Evolutionary conservation across 2,888 invertebrate species (phyloP).

Genomic region (Pterostichus niger): DNA sequence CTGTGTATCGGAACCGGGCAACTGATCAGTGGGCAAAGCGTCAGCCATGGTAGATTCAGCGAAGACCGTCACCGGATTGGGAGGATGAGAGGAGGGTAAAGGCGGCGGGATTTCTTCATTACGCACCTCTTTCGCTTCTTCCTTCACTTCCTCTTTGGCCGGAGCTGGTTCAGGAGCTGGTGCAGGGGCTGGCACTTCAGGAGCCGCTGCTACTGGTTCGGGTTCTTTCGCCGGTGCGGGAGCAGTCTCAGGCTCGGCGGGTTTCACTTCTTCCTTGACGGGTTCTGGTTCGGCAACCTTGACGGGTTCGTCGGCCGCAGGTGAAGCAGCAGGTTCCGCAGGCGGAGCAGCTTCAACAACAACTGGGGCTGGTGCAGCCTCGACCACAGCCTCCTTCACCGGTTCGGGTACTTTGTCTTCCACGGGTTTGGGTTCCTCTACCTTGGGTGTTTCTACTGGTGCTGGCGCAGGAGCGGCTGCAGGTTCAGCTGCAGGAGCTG

Average conservation of each 20-base stretch:
- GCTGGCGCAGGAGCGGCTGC: constrained; percentile 42
- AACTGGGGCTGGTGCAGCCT: constrained; percentile 29
- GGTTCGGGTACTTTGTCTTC: constrained; percentile 66
- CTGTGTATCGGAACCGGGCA: constrained; percentile 64
- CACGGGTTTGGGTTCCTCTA: constrained; percentile 60
- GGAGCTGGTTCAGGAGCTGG: constrained; percentile 65
- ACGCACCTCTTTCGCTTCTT: constrained; percentile 79
- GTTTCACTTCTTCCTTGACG: constrained; percentile 62
- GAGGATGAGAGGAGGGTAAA: constrained; percentile 86
- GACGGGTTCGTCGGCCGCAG: constrained; percentile 56
- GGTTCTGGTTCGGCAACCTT: constrained; percentile 17
- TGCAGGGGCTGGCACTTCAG: constrained; percentile 44
- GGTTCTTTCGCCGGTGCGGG: constrained; percentile 65
- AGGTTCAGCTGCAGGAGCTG: constrained; percentile 28
- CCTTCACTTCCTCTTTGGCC: constrained; percentile 48
- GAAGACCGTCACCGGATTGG: constrained; percentile 87
- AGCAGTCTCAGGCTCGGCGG: constrained; percentile 20
- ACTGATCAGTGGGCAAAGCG: constrained; percentile 72
- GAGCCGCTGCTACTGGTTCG: constrained; percentile 68
- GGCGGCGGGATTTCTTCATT: constrained; percentile 85
- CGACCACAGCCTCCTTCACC: constrained; percentile 61
- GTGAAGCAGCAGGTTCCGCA: constrained; percentile 11
- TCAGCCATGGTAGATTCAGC: constrained; percentile 84
- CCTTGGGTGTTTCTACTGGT: constrained; percentile 43
- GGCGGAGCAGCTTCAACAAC: constrained; percentile 52